phyloP scores from a whole-genome alignment of 2,797 vertebrate species.

The Mergus octosetaceus region DNA sequence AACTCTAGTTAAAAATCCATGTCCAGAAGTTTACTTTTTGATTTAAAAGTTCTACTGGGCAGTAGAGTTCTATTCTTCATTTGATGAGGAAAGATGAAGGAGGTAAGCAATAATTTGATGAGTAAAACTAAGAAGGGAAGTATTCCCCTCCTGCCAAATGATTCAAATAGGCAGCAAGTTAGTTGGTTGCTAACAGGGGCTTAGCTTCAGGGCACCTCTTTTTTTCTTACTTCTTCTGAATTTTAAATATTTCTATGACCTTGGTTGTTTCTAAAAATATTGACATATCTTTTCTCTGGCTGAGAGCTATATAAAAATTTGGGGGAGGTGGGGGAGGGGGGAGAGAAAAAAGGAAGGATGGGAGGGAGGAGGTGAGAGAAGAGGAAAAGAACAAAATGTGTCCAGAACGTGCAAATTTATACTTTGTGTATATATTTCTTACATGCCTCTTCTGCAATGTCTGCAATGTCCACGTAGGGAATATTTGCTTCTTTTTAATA shows the following conservation, averaged over 20 bases:
- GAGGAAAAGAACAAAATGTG: not conserved
- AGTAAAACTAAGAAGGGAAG: not conserved
- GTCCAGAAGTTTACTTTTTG: not conserved
- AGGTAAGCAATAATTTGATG: not conserved
- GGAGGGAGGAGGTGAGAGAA: not conserved
- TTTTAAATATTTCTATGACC: not conserved
- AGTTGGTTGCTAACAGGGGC: not conserved
- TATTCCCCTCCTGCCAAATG: not conserved
- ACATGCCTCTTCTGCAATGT: not conserved
- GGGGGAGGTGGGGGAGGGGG: fast-evolving
- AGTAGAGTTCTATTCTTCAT: not conserved
- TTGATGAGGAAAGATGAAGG: not conserved
- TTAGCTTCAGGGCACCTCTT: not conserved
- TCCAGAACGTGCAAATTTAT: not conserved
- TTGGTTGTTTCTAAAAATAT: not conserved
- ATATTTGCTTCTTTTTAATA: not conserved
- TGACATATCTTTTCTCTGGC: not conserved
- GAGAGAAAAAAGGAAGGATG: not conserved
- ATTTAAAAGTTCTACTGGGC: not conserved
- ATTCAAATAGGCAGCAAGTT: not conserved
- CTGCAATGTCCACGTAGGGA: not conserved
- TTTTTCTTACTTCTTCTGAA: not conserved
- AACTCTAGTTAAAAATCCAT: not conserved
- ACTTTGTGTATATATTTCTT: not conserved
- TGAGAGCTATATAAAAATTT: not conserved